Percentiles rank a stretch among this genome's conserved stretches.
These are phyloP conservation scores for Noctuana brunneofusca DNA, from an alignment of 2,888 invertebrate species.

Conservation along the genomic window DNA sequence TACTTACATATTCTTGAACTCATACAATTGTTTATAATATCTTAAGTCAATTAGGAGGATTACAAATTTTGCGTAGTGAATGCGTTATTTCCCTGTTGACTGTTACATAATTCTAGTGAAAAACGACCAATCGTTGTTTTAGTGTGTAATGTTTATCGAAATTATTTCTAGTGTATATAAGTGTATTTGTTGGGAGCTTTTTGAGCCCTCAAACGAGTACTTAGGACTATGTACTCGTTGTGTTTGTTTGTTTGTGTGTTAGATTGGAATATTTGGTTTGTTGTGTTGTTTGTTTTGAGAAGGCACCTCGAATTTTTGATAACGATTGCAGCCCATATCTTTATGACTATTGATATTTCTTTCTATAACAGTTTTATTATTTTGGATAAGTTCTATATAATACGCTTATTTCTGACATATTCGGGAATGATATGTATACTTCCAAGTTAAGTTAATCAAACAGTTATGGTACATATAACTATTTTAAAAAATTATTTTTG, in stretches of 20 bases:
- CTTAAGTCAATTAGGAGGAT: slow-evolving; percentile 36
- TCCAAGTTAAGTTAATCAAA: too few relatives aligned
- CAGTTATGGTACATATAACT: too few relatives aligned
- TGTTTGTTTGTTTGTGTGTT: slow-evolving; percentile 14
- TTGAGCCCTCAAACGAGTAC: neutral
- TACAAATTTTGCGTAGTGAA: slow-evolving; percentile 32
- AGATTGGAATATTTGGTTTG: neutral
- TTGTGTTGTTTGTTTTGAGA: slow-evolving; percentile 7
- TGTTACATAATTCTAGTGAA: slow-evolving; percentile 62
- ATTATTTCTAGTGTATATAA: slow-evolving; percentile 60
- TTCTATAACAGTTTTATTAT: neutral
- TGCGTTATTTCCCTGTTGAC: slow-evolving; percentile 38
- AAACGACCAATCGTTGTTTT: slow-evolving; percentile 71
- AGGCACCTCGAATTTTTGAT: slow-evolving; percentile 20
- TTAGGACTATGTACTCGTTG: neutral
- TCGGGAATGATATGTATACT: too few relatives aligned
- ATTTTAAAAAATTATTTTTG: too few relatives aligned
- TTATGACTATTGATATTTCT: neutral
- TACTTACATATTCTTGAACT: neutral
- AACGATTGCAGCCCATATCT: slow-evolving; percentile 8
- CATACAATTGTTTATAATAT: slow-evolving; percentile 23
- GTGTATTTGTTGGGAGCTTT: slow-evolving; percentile 23
- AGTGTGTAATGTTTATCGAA: slow-evolving; percentile 54
- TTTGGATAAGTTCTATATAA: neutral
- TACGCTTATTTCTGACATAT: too few relatives aligned